phyloP scores from a whole-genome alignment of 2,113 vertebrate genomes.

The Sula dactylatra region DNA sequence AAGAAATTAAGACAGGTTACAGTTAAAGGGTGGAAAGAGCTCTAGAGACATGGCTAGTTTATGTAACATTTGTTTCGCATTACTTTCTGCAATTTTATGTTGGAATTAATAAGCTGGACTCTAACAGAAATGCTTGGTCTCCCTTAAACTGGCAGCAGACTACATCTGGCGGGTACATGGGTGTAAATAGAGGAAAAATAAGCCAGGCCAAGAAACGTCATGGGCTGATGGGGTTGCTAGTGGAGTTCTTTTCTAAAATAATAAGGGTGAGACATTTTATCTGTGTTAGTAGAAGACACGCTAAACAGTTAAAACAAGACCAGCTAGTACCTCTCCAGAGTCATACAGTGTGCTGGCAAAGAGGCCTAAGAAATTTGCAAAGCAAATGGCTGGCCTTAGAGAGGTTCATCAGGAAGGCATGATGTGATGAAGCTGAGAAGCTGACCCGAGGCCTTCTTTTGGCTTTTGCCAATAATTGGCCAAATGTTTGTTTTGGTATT shows the following conservation, averaged over 20 bases:
- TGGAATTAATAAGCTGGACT: neutral
- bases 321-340: neutral
- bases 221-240: neutral
- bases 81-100: neutral
- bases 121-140: neutral
- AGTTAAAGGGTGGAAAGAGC: neutral
- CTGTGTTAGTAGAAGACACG: neutral
- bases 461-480: neutral
- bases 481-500: neutral
- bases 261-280: neutral
- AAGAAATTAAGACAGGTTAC: neutral
- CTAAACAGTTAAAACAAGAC: neutral
- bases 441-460: neutral
- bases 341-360: neutral
- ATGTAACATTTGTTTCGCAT: neutral
- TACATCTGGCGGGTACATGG: neutral
- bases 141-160: neutral
- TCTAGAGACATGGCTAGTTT: neutral
- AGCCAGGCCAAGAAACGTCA: neutral
- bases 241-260: neutral
- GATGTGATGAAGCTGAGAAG: neutral
- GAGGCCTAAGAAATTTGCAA: neutral
- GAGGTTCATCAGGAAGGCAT: neutral
- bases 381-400: neutral
- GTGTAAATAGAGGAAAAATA: neutral